These are phyloP conservation scores for Burhinus bistriatus DNA, from an alignment of 2,113 vertebrate genomes.

Conservation along the genomic window DNA sequence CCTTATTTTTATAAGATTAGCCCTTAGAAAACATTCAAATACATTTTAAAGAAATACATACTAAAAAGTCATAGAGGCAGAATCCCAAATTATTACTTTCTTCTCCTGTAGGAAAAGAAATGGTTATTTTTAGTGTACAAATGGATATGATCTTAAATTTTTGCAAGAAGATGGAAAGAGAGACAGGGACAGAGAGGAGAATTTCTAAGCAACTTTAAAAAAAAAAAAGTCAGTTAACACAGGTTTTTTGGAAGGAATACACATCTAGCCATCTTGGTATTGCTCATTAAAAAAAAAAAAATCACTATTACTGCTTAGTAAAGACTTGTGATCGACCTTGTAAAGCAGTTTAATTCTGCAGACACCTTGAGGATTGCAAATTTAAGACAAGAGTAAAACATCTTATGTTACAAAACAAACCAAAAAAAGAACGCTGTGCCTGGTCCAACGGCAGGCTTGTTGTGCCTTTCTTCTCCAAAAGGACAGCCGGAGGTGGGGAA, in stretches of 20 bases:
- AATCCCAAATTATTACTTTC: background rate
- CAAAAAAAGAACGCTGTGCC: accelerated
- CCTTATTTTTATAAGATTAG: background rate
- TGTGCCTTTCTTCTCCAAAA: background rate
- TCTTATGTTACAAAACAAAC: background rate
- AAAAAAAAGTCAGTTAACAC: background rate
- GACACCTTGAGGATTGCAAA: background rate
- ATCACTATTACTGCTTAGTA: background rate
- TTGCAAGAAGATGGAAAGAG: background rate
- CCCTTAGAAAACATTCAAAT: background rate
- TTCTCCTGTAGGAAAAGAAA: background rate
- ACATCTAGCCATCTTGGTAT: background rate
- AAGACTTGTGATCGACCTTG: background rate
- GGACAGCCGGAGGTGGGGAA: background rate
- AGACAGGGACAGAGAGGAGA: background rate
- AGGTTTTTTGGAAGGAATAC: background rate
- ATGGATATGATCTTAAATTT: background rate
- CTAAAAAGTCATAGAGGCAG: background rate
- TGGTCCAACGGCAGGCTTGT: accelerated
- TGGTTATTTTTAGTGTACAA: background rate
- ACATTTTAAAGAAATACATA: background rate
- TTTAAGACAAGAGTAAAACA: background rate
- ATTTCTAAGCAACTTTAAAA: background rate
- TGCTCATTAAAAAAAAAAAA: background rate
- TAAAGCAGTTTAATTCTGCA: background rate